These are phyloP conservation scores for Mesorhabditis sp. DNA, from an alignment of 2,888 invertebrate genomes.

Conservation along the genomic window DNA sequence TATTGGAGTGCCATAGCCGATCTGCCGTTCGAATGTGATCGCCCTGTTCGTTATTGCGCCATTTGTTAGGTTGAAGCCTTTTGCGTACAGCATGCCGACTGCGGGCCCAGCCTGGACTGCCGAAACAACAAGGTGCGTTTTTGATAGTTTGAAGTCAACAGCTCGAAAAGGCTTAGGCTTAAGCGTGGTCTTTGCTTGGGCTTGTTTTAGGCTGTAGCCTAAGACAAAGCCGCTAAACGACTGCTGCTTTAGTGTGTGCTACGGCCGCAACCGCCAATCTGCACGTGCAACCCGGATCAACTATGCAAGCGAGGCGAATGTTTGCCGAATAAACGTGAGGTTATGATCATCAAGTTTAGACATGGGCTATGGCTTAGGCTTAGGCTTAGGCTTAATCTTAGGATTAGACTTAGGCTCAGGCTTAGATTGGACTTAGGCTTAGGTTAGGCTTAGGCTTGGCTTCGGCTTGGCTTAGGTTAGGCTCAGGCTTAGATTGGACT, in stretches of 20 bases:
- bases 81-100: conserved; percentile 49
- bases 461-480: neutral
- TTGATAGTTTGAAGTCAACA: too few species aligned
- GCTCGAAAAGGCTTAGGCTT: too few species aligned
- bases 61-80: conserved; percentile 21
- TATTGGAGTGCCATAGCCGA: too few species aligned
- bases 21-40: too few species aligned
- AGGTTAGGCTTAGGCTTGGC: neutral
- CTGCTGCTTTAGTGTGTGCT: too few species aligned
- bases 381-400: neutral
- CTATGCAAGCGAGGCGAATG: conserved; percentile 38
- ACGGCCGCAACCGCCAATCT: conserved; percentile 18
- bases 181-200: too few species aligned
- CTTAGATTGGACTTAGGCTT: neutral
- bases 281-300: conserved; percentile 34
- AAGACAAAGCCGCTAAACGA: too few species aligned
- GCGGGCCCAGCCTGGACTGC: conserved; percentile 42
- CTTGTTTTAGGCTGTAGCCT: too few species aligned
- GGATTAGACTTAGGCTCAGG: neutral
- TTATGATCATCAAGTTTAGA: neutral
- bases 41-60: too few species aligned
- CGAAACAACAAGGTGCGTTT: conserved; percentile 34
- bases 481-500: neutral
- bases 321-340: conserved; percentile 30
- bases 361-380: neutral